Evolutionary conservation across 2,888 invertebrate genomes (phyloP), one percentile per base, ranked within the genome.

Genomic region (Thera britannica): DNA sequence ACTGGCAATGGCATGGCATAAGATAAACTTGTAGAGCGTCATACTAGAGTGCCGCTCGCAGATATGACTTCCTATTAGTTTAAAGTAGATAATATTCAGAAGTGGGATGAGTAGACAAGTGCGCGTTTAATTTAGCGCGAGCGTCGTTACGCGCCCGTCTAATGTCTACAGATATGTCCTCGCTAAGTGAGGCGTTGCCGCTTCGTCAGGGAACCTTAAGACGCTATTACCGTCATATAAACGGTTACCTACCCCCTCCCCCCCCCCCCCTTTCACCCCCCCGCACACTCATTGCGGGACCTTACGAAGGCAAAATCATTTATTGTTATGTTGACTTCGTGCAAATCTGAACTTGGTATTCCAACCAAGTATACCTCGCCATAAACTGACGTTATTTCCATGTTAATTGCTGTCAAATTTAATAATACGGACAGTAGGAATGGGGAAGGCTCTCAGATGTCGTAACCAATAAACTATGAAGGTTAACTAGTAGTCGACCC

Each of bases 21-120:
- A 38, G 38, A 4, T 38, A 38, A 3, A 38, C 38, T 51, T 51
- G 0, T 51, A 51, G 2, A 7, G 46, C 5, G 4, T 23, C 23
- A 23, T 23, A 23, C 23, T 6, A 11, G 3, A 48, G 9, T 48
- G 1, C 2, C 11, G 41, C 12, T 9, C 6, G 57, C 23, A 34
- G 51, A 36, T 41, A 51, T 60, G 38, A 9, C 44, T 57, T 41
- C 5, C 51, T 51, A 59, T 59, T 59, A 51, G 49, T 59, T 51
- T 59, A 6, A 59, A 59, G 12, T 59, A 9, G 46, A 59, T 35
- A 55, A n/a, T 56, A 56, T 56, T 36, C n/a, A n/a, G 57, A 44
- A 60, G 49, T 34, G 60, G 41, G 49, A 58, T 60, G 38, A 38
- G 59, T 7, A 12, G 58, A 36, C 36, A 36, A 49, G 49, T 35